phyloP scores from a whole-genome alignment of 2,888 invertebrate species.

The Xanthorhoe designata region DNA sequence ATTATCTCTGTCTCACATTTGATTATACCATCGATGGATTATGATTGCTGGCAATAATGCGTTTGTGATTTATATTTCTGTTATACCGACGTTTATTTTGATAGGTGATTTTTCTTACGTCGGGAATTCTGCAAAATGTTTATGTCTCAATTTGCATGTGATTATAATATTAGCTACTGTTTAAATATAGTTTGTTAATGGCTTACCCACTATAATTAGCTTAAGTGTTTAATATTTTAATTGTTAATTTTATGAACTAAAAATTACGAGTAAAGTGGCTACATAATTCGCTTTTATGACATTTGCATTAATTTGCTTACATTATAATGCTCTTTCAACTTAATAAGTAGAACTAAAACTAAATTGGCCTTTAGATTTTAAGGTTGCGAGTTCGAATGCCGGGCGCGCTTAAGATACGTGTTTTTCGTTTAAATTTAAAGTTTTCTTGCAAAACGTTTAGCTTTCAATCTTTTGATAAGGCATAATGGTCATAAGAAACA shows the following conservation, averaged over 20 bases:
- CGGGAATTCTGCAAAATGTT: constrained; percentile 25
- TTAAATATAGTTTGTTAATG: constrained; percentile 24
- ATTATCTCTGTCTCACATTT: constrained; percentile 50
- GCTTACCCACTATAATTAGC: constrained; percentile 28
- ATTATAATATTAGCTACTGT: constrained; percentile 26
- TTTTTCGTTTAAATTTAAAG: neutral
- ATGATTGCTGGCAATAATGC: constrained; percentile 64
- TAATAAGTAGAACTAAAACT: neutral
- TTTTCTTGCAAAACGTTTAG: neutral
- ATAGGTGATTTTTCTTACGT: constrained; percentile 47
- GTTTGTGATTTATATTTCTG: constrained; percentile 66
- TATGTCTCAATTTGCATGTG: constrained; percentile 38
- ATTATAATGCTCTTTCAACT: neutral
- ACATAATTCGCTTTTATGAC: neutral
- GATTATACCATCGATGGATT: constrained; percentile 59
- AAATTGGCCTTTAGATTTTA: neutral
- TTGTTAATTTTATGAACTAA: constrained; percentile 1
- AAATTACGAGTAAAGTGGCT: neutral
- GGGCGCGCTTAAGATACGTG: neutral
- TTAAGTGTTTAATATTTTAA: constrained; percentile 11
- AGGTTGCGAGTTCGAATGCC: neutral
- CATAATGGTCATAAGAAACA: no score
- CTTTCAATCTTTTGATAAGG: no score
- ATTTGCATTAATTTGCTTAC: neutral
- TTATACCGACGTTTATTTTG: constrained; percentile 53